phyloP scores from a whole-genome alignment of 2,113 vertebrate species.

The Saguinus midas region DNA sequence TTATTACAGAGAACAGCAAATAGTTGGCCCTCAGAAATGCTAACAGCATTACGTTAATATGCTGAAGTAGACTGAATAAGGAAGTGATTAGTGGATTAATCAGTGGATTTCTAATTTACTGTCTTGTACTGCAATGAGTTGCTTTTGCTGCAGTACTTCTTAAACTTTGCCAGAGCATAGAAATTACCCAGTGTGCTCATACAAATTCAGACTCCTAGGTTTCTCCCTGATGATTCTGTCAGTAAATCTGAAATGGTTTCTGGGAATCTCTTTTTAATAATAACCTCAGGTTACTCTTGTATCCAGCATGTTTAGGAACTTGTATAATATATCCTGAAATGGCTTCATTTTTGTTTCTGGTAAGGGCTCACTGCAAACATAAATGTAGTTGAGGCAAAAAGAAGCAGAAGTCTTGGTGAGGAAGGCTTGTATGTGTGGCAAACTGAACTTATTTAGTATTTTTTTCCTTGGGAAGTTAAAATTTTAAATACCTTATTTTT shows the following conservation, averaged over 20 bases:
- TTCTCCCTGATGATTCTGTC: not conserved
- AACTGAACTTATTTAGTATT: slow-evolving; percentile 21
- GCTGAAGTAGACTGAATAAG: not conserved
- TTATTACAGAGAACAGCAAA: not conserved
- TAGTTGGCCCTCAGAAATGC: not conserved
- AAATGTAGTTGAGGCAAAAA: not conserved
- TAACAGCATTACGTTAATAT: not conserved
- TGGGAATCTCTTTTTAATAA: not conserved
- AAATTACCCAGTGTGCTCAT: not conserved
- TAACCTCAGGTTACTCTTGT: not conserved
- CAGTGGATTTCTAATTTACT: not conserved
- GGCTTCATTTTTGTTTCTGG: slow-evolving; percentile 5
- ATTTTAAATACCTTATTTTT: not conserved
- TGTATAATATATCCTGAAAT: not conserved
- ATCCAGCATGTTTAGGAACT: not conserved
- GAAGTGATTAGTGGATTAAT: not conserved
- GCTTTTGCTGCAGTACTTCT: not conserved
- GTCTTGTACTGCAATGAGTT: not conserved
- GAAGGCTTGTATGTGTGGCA: not conserved
- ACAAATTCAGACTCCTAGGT: not conserved
- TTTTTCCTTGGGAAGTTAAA: not conserved
- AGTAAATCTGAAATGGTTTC: not conserved
- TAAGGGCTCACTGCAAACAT: not conserved
- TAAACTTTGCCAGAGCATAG: not conserved
- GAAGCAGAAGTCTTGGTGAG: not conserved